Conservation (phyloP, 2,113 vertebrate species). For the Bostrychus sinensis region DNA sequence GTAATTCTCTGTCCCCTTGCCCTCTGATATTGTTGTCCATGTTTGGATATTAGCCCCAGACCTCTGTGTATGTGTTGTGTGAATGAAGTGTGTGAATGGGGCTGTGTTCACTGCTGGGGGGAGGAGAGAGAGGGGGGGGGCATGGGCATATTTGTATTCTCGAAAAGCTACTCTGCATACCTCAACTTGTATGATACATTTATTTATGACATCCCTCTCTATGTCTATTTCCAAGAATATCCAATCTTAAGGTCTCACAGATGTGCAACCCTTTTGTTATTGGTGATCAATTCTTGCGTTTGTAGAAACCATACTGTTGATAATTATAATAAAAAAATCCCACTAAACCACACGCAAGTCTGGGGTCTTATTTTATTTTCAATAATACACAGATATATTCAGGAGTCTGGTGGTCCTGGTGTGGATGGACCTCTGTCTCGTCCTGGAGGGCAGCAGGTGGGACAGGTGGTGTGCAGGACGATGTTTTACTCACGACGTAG, state of each 20-base stretch:
- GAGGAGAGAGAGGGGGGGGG: too few relatives aligned
- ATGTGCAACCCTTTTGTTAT: conserved; percentile 74
- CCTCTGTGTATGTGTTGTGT: conserved; percentile 10
- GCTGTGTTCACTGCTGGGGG: conserved; percentile 16
- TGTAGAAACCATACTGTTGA: conserved; percentile 75
- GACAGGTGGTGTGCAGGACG: too few relatives aligned
- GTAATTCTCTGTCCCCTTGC: conserved; percentile 1
- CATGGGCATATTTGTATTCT: conserved; percentile 63
- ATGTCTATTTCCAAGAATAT: conserved; percentile 71
- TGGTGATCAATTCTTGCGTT: conserved; percentile 74
- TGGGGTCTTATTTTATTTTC: conserved; percentile 1
- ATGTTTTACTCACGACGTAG: too few relatives aligned
- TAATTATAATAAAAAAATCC: conserved; percentile 63
- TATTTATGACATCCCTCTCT: conserved; percentile 65
- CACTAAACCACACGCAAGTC: conserved; percentile 20
- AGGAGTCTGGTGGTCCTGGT: too few relatives aligned
- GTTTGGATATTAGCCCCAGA: conserved; percentile 41
- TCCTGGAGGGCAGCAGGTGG: too few relatives aligned
- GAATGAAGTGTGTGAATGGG: conserved; percentile 13
- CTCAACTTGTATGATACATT: conserved; percentile 74
- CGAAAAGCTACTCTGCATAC: conserved; percentile 74
- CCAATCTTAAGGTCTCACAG: conserved; percentile 63
- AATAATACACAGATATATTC: too few relatives aligned
- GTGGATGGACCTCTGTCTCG: too few relatives aligned
- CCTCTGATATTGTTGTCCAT: conserved; percentile 46